phyloP scores from a whole-genome alignment of 2,113 vertebrate species.

The Sander lucioperca region DNA sequence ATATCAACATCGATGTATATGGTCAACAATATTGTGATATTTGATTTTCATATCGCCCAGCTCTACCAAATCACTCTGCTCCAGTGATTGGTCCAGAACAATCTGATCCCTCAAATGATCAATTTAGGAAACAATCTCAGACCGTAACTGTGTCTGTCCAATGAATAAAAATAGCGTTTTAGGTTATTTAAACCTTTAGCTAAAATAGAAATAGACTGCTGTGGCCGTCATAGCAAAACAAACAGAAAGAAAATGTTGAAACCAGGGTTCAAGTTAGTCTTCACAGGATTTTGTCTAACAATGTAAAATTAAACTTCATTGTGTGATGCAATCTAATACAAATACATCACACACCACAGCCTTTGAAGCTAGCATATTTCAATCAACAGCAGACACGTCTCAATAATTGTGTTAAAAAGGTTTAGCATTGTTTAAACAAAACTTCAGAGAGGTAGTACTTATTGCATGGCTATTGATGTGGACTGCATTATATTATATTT shows the following conservation, averaged over 20 bases:
- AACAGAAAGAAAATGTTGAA: not conserved
- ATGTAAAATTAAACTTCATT: not conserved
- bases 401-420: too few species aligned
- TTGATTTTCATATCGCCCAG: too few species aligned
- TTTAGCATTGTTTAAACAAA: too few species aligned
- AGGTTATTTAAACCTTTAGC: not conserved
- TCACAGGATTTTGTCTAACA: not conserved
- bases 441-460: too few species aligned
- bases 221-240: not conserved
- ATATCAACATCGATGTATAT: too few species aligned
- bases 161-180: constrained; percentile 4
- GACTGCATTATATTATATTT: too few species aligned
- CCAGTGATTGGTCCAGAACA: not conserved
- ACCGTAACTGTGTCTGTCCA: not conserved
- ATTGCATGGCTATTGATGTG: too few species aligned
- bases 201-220: not conserved
- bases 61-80: constrained; percentile 1
- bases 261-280: not conserved
- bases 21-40: too few species aligned
- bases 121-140: not conserved
- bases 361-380: too few species aligned
- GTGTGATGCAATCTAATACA: not conserved
- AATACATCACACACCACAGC: too few species aligned
- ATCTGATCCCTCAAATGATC: not conserved
- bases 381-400: too few species aligned